Evolutionary conservation across 2,797 vertebrate species (phyloP).

Genomic region (Meda fulgida): DNA sequence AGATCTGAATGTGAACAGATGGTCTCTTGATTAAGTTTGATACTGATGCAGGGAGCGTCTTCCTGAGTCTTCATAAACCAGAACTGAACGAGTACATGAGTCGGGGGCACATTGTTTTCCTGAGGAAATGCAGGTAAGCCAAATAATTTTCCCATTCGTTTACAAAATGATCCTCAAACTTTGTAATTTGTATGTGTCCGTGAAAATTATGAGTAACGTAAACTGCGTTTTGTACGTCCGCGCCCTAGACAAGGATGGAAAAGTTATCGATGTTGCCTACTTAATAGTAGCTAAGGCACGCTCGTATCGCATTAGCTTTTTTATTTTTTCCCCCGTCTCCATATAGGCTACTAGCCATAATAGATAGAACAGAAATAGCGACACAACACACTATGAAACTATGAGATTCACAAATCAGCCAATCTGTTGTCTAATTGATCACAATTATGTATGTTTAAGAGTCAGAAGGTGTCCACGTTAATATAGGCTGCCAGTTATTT

Average conservation of each 20-base stretch:
- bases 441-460: not conserved
- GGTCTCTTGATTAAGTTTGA: slow-evolving; percentile 81
- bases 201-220: not conserved
- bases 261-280: not conserved
- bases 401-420: not conserved
- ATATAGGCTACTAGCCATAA: not conserved
- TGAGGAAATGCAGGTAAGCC: slow-evolving; percentile 6
- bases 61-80: slow-evolving; percentile 28
- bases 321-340: not conserved
- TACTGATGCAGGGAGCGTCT: slow-evolving; percentile 57
- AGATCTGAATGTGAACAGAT: slow-evolving; percentile 76
- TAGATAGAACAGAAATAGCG: not conserved
- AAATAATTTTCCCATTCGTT: not conserved
- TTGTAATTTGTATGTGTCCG: too few species aligned
- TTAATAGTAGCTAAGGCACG: too few species aligned
- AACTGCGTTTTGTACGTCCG: not conserved
- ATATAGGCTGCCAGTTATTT: not conserved
- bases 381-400: not conserved
- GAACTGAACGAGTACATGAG: not conserved
- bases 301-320: not conserved
- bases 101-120: not conserved
- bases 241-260: too few species aligned
- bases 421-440: not conserved
- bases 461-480: not conserved
- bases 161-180: not conserved